Percentiles rank a stretch among this genome's conserved stretches.
These are phyloP conservation scores for Acanthochromis polyacanthus DNA, from an alignment of 2,113 vertebrate genomes.

Conservation along the genomic window DNA sequence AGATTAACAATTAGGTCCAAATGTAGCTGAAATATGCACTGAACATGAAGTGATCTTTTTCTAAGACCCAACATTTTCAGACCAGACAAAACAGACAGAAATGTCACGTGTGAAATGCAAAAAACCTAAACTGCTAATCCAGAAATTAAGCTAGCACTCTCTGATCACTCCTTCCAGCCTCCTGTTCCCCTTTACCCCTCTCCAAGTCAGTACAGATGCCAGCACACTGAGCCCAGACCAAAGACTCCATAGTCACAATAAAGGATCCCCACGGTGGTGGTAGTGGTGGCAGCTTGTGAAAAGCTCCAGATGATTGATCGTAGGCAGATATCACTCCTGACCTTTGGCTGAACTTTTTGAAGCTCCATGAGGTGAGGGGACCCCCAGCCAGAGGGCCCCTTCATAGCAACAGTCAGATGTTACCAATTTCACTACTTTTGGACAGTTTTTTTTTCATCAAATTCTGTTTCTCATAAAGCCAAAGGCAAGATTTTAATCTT, in stretches of 20 bases:
- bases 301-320: slow-evolving; percentile 61
- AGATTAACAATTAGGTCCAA: no score
- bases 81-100: not conserved
- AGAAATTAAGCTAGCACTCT: not conserved
- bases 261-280: slow-evolving; percentile 26
- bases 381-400: not conserved
- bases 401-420: slow-evolving; percentile 26
- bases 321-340: slow-evolving; percentile 50
- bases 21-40: not conserved
- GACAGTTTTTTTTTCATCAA: slow-evolving; percentile 19
- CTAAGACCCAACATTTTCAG: not conserved
- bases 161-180: not conserved
- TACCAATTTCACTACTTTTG: slow-evolving; percentile 11
- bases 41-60: not conserved
- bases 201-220: slow-evolving; percentile 26
- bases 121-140: no score
- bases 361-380: slow-evolving; percentile 29
- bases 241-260: slow-evolving; percentile 7
- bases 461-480: slow-evolving; percentile 9
- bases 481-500: slow-evolving; percentile 31
- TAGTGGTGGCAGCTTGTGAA: slow-evolving; percentile 56
- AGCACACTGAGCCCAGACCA: slow-evolving; percentile 28
- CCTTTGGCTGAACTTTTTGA: slow-evolving; percentile 68
- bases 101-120: no score
- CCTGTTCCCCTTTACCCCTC: not conserved